Conservation (phyloP, 2,888 invertebrate species). For the Eupithecia subumbrata region DNA sequence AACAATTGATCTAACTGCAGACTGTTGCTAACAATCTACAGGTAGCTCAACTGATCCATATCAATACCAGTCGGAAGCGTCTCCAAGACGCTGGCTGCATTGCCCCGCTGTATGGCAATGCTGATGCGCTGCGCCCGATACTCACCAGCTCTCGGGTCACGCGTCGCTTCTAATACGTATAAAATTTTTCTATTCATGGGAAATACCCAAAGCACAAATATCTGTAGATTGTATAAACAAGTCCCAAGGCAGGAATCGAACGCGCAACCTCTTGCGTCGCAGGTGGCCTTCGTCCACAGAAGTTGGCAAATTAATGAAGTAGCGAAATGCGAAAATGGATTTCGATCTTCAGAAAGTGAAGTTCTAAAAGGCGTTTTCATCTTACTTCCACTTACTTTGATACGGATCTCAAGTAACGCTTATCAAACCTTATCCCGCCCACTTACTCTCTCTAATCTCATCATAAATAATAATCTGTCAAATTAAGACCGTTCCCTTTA, state of each 20-base stretch:
- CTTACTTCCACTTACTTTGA: neutral
- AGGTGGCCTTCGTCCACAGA: neutral
- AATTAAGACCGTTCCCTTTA: conserved; percentile 35
- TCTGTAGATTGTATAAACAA: neutral
- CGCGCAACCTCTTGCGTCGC: neutral
- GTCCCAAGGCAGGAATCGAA: no score
- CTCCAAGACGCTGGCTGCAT: no score
- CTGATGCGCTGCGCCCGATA: no score
- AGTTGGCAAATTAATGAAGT: neutral
- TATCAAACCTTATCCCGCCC: conserved; percentile 15
- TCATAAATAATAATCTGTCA: conserved; percentile 39
- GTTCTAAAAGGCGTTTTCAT: neutral
- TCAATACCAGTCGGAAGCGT: no score
- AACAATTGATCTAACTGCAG: no score
- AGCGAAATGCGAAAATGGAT: neutral
- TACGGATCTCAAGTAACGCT: neutral
- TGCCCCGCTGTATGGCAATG: no score
- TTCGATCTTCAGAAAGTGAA: neutral
- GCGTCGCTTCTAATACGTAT: no score
- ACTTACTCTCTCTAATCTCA: conserved; percentile 21
- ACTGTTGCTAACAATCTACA: no score
- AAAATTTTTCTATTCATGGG: neutral
- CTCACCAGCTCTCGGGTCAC: no score
- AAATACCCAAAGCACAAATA: neutral
- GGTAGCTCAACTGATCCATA: no score